These are phyloP conservation scores for Porites rus DNA, from an alignment of 92 coral and sea anemone species.

Conservation along the genomic window DNA sequence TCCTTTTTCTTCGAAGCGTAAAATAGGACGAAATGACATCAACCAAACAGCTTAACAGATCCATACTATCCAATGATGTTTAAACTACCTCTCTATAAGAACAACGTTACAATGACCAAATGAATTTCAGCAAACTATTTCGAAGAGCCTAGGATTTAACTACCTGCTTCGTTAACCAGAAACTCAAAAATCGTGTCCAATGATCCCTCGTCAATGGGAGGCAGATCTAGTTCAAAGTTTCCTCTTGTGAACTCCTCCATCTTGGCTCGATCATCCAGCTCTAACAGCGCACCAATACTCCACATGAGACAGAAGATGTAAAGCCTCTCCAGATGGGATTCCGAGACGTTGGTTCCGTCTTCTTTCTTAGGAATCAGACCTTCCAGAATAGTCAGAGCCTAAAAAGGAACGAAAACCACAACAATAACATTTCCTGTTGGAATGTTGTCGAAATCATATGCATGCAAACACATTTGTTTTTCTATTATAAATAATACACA, in stretches of 20 bases:
- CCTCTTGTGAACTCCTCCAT: constrained; percentile 76
- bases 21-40: no score
- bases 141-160: not conserved
- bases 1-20: no score
- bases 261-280: constrained; percentile 86
- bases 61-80: no score
- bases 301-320: constrained; percentile 88
- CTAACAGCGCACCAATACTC: constrained; percentile 89
- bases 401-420: not conserved
- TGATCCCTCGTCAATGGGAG: constrained; percentile 60
- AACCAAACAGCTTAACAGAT: no score
- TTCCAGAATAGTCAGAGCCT: constrained; percentile 83
- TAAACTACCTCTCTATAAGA: no score
- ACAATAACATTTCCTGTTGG: not conserved
- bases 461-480: no score
- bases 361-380: constrained; percentile 84
- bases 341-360: constrained; percentile 73
- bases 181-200: constrained; percentile 84
- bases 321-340: constrained; percentile 77
- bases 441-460: no score
- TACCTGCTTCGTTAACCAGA: constrained; percentile 82
- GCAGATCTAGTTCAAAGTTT: constrained; percentile 77
- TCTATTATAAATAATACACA: no score
- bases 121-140: not conserved
- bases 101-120: no score